Evolutionary conservation across 2,113 vertebrate genomes (phyloP), one percentile per base, ranked within the genome.

Genomic region (Romanogobio albipinnatus): DNA sequence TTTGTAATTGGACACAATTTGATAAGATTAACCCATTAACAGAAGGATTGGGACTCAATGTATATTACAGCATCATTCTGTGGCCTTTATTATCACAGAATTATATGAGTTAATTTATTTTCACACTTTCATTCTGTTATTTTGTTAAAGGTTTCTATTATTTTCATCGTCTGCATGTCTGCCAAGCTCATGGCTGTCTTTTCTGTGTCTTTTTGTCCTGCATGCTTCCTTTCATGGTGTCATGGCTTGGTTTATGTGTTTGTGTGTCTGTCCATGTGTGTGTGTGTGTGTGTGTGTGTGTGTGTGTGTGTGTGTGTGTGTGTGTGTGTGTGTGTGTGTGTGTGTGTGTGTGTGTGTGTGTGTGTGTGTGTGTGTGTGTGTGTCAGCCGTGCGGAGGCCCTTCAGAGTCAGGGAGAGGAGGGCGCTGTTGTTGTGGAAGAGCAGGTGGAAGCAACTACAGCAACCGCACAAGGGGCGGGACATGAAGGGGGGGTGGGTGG

Each of bases 341-440:
- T 89, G 87, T 92, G 14, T 36, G 17, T 84, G 47, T 73, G 33
- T 80, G 36, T 39, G 14, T 36, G 17, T 84, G 47, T 73, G 33
- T 80, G 36, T 39, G 36, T 39, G 36, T 39, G 36, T 39, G 70
- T 68, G 9, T 73, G 6, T 84, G 4, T 88, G 5, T 51, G 10
- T 89, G 87, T 92, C 90, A 88, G 92, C 92, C 95, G 94, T 62
- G 91, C 91, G 64, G 94, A 89, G 83, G 92, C 93, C 83, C 76
- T 94, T 90, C 84, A 91, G 91, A 94, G 92, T 89, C 86, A 86
- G 79, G 86, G 90, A 75, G 66, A 87, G 85, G 91, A 92, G 71
- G 66, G 51, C 14, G 90, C 91, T 88, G 92, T 92, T 29, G 36
- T 83, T 75, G 76, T 66, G 76, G 82, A 73, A 45, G 82, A 87